These are phyloP conservation scores for Amphibalanus amphitrite DNA, from an alignment of 1,140 invertebrate genomes.

Conservation along the genomic window DNA sequence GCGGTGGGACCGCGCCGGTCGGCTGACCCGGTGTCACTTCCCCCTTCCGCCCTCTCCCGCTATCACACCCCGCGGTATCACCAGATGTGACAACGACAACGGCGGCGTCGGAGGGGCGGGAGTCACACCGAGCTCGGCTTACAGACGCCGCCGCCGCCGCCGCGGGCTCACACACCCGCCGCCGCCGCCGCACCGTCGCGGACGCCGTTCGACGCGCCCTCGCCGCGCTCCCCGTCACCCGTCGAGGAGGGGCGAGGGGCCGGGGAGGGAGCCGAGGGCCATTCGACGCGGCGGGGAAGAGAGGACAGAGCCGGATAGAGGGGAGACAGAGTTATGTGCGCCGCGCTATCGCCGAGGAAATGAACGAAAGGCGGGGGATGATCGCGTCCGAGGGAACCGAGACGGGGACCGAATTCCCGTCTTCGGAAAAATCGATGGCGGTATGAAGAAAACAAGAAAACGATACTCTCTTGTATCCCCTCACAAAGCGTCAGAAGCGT, in stretches of 20 bases:
- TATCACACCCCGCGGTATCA: background rate
- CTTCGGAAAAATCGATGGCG: no score
- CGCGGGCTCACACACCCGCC: no score
- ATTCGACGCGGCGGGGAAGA: background rate
- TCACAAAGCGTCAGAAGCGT: no score
- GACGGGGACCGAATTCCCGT: no score
- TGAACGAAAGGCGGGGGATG: no score
- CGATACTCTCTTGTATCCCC: no score
- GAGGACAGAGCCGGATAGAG: slow-evolving; percentile 8
- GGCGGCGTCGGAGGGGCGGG: slow-evolving; percentile 5
- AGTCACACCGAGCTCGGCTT: slow-evolving; percentile 6
- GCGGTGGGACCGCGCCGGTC: no score
- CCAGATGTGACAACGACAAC: slow-evolving; percentile 6
- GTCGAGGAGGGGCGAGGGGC: background rate
- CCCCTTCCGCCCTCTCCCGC: background rate
- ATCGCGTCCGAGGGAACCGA: no score
- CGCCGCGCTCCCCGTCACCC: slow-evolving; percentile 11
- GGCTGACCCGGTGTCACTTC: no score
- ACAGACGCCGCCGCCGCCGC: slow-evolving; percentile 12
- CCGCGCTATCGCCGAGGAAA: no score
- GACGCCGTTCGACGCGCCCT: slow-evolving; percentile 7
- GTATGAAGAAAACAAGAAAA: no score
- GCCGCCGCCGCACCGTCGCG: background rate
- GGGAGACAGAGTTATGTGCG: slow-evolving; percentile 3
- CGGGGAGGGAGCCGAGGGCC: slow-evolving; percentile 2